phyloP scores from a whole-genome alignment of 2,113 vertebrate species.

The Antigone vipio region DNA sequence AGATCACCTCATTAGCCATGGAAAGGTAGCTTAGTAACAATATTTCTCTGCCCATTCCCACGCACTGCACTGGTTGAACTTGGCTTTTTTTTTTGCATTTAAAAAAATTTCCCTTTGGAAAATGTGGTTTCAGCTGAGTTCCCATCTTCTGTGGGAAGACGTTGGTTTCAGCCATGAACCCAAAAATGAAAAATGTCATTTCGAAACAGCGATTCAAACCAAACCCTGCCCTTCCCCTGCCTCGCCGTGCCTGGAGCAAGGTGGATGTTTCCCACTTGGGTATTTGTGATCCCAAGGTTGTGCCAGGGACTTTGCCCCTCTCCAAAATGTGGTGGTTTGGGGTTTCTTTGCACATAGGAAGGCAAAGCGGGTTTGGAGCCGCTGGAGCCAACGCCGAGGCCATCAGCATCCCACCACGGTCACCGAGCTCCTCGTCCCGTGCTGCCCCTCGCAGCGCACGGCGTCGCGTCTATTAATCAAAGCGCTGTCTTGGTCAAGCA shows the following conservation, averaged over 20 bases:
- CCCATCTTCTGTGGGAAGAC: slow-evolving; percentile 15
- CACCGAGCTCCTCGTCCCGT: fast-evolving
- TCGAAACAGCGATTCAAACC: not conserved
- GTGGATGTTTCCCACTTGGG: not conserved
- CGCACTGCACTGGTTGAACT: not conserved
- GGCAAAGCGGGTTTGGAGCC: not conserved
- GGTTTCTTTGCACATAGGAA: not conserved
- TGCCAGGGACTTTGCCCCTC: not conserved
- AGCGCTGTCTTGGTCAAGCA: not conserved
- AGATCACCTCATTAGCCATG: not conserved
- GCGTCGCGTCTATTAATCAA: fast-evolving
- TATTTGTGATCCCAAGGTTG: not conserved
- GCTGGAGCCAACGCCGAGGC: fast-evolving
- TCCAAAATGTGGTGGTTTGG: not conserved
- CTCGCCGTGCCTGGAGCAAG: not conserved
- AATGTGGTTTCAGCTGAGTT: slow-evolving; percentile 44
- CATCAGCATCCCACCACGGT: not conserved
- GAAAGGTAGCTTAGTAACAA: slow-evolving; percentile 45
- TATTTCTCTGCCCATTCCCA: slow-evolving; percentile 36
- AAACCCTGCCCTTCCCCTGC: not conserved
- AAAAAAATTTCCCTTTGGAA: slow-evolving; percentile 13
- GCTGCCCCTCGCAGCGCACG: not conserved
- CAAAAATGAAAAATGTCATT: not conserved
- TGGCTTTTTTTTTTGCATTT: not conserved
- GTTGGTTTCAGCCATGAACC: not conserved